phyloP scores from a whole-genome alignment of 2,888 invertebrate genomes.

The Helobdella robusta region DNA sequence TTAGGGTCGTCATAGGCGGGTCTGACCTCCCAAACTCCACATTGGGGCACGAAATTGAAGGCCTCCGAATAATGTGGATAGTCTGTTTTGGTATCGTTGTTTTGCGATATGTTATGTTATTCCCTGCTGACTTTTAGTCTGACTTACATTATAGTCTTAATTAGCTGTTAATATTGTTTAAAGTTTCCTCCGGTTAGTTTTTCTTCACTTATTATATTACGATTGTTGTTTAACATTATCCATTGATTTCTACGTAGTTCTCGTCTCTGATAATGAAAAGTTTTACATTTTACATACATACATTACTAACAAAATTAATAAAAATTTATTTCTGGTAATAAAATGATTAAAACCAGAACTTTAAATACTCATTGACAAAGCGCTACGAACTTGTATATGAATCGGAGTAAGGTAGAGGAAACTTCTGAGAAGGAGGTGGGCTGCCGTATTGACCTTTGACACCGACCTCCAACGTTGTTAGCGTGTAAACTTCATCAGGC shows the following conservation, averaged over 20 bases:
- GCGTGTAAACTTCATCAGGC: conserved; percentile 43
- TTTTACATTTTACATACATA: no score
- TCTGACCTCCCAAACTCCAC: conserved; percentile 45
- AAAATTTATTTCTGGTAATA: neutral
- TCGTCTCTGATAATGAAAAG: no score
- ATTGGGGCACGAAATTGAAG: conserved; percentile 44
- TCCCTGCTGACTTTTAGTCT: neutral
- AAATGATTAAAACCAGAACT: neutral
- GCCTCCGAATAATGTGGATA: conserved; percentile 41
- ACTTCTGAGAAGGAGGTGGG: conserved; percentile 35
- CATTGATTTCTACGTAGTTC: no score
- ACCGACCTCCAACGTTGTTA: conserved; percentile 41
- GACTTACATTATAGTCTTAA: neutral
- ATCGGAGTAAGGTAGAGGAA: conserved; percentile 34
- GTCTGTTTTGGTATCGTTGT: conserved; percentile 31
- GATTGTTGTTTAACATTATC: no score
- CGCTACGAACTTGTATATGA: conserved; percentile 33
- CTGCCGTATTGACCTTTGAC: conserved; percentile 34
- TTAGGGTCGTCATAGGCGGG: conserved; percentile 31
- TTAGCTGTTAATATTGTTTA: neutral
- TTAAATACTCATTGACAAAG: no score
- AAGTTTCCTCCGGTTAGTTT: neutral
- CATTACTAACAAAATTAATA: neutral
- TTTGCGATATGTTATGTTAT: neutral
- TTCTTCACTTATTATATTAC: no score